Percentiles rank a stretch among this genome's conserved stretches.
These are phyloP conservation scores for Rhynchotus rufescens DNA, from an alignment of 2,797 vertebrate species.

Conservation along the genomic window DNA sequence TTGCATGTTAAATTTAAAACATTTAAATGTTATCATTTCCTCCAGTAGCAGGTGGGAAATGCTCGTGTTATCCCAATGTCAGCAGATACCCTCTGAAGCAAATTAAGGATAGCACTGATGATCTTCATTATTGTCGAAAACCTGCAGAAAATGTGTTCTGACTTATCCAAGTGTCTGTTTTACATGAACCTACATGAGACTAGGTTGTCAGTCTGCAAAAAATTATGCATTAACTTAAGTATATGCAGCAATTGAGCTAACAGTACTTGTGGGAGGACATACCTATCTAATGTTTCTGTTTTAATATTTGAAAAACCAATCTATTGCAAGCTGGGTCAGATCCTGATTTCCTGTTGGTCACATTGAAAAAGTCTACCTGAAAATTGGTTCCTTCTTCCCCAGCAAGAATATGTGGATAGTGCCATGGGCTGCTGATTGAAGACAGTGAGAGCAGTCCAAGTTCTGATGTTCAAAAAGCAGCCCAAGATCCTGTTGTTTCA, in stretches of 20 bases:
- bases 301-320: background rate
- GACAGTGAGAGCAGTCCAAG: background rate
- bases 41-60: background rate
- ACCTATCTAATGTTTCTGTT: background rate
- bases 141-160: background rate
- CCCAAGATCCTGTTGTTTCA: background rate
- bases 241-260: background rate
- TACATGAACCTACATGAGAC: background rate
- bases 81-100: background rate
- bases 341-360: background rate
- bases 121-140: background rate
- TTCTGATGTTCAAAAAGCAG: background rate
- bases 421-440: background rate
- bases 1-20: background rate
- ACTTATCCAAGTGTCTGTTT: background rate
- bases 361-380: background rate
- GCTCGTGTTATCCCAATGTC: background rate
- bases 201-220: background rate
- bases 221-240: background rate
- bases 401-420: background rate
- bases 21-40: background rate
- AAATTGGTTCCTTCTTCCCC: background rate
- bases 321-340: rapidly evolving
- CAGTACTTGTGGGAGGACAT: rapidly evolving
- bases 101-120: background rate